Base-by-base conservation (phyloP, 2,797 vertebrate genomes). In the Acipenser transmontanus region DNA sequence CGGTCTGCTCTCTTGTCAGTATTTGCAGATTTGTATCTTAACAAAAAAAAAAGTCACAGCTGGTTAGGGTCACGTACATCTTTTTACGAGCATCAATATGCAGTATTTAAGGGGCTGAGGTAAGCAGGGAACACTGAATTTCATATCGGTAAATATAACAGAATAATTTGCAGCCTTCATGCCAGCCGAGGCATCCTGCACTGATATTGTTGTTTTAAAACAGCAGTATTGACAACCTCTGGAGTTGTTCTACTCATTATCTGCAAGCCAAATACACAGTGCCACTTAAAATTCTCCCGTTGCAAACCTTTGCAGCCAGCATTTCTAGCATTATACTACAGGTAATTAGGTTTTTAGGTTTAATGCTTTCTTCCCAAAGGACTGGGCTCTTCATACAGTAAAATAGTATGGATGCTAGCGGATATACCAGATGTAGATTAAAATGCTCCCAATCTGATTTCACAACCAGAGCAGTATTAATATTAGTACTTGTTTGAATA, bases 101-200 rank as follows among this genome's bases (percentile, higher is more conserved):
- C 34, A 34, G 4, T 34, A 34, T 34, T 72, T 80, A 80, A 76
- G 79, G 12, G 77, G 73, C 63, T 76, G 61, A 69, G 78, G 77
- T 81, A 74, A 80, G 80, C 77, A 81, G 70, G 34, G 66, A 81
- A 67, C 78, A 64, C 65, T 76, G 72, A 68, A 51, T 63, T 78
- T 75, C 73, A 74, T 80, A 75, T 77, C 68, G 72, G 74, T 59
- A 80, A 84, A 82, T 79, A 59, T 59, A 80, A 81, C 78, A 65
- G 74, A 64, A 79, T 77, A 70, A 57, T 11, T 57, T 57, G 54
- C 54, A 57, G 12, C 14, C 11, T n/a, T 57, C 9, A 13, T 11
- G 54, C 54, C 9, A 57, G 54, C 54, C 12, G 34, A 57, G 12
- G 7, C 12, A 11, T 11, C 54, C 54, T 57, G 54, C 14, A 57